These are phyloP conservation scores for Ptychodera flava DNA, from an alignment of 35 echinoderm and acorn worm species.

Conservation along the genomic window DNA sequence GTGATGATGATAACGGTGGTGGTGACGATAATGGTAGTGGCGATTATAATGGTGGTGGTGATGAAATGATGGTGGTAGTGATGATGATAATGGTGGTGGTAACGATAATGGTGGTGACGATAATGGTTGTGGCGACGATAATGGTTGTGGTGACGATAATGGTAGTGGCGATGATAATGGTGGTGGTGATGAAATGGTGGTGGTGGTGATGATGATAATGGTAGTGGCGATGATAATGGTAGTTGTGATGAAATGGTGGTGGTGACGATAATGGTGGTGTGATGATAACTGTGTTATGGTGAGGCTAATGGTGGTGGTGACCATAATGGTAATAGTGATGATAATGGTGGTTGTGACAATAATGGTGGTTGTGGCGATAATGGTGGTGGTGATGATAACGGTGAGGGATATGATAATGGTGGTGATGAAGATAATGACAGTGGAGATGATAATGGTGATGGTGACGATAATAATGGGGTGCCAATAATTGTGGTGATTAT, in stretches of 20 bases:
- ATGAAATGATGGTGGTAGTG: too few species aligned
- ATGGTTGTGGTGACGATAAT: too few species aligned
- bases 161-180: too few species aligned
- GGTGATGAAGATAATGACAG: background rate
- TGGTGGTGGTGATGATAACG: background rate
- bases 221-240: background rate
- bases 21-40: too few species aligned
- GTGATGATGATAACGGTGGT: too few species aligned
- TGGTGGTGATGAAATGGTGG: too few species aligned
- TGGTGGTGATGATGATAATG: background rate
- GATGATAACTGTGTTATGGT: too few species aligned
- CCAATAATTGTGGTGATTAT: background rate
- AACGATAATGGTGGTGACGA: too few species aligned
- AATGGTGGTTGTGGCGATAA: background rate
- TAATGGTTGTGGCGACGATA: too few species aligned
- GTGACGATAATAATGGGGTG: background rate
- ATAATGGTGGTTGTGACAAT: background rate
- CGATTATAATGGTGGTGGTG: too few species aligned
- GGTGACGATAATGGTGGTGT: background rate
- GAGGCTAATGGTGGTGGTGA: background rate
- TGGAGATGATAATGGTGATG: background rate
- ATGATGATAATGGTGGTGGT: too few species aligned
- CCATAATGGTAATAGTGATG: background rate
- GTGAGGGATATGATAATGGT: background rate
- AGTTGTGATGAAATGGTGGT: background rate